Evolutionary conservation across 2,113 vertebrate species (phyloP), one percentile per base, ranked within the genome.

Genomic region (Plotosus lineatus): DNA sequence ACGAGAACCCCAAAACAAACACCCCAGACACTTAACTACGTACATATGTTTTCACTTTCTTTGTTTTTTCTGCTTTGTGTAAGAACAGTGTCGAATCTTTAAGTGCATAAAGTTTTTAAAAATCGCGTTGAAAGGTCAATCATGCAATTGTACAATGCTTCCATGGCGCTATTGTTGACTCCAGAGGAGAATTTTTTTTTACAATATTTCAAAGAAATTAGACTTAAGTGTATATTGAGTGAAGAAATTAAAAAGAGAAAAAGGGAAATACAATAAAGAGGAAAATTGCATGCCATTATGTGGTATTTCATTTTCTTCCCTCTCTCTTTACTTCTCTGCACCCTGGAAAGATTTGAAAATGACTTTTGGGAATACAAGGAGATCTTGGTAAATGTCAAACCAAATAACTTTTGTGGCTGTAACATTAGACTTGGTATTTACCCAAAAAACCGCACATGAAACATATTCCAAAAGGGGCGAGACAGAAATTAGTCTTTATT

Each of bases 321-420:
- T 77, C 28, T 40, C 8, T 61, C 28, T 51, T 74, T 51, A n/a
- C 72, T 21, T 53, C 40, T 42, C 46, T 76, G 36, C 14, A 63
- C 28, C 80, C 77, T 75, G 38, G 48, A 53, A 77, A 81, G 60
- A 81, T 51, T 69, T 63, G n/a, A 80, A 56, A 31, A 63, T n/a
- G 9, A 12, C 58, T 68, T 77, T 76, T 58, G 76, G 53, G 53
- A 74, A 71, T 75, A 76, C 71, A 83, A 19, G 28, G 50, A 51
- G 46, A 53, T 66, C 48, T 82, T 61, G 15, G 26, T 80, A 82
- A 82, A 86, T 86, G 79, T 79, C 82, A 86, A 86, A 84, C 55
- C n/a, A 71, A 83, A 79, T 75, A 73, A 75, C 36, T 69, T 60
- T 69, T n/a, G 31, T 56, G 69, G 31, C 79, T 75, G n/a, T 80